These are phyloP conservation scores for Lacerta viridis DNA, from an alignment of 2,797 vertebrate species.

Conservation along the genomic window DNA sequence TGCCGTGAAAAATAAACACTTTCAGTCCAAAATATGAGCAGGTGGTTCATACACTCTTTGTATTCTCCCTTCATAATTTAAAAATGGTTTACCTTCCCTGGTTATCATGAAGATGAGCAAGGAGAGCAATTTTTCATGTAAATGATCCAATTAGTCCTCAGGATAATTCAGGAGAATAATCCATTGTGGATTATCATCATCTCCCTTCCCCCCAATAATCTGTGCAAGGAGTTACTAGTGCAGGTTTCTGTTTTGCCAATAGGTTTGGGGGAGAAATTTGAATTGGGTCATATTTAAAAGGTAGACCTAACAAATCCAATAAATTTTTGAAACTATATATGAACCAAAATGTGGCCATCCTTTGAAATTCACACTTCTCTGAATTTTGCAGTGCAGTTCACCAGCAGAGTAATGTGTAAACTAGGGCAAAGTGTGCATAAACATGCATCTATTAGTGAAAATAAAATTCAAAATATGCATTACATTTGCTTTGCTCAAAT, in stretches of 20 bases:
- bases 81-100: slow-evolving; percentile 3
- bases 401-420: no score
- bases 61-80: neutral
- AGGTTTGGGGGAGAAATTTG: no score
- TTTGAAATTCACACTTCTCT: no score
- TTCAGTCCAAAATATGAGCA: neutral
- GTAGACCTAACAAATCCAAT: no score
- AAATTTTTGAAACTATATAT: no score
- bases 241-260: neutral
- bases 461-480: no score
- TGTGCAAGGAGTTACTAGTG: neutral
- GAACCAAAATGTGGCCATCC: no score
- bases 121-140: neutral
- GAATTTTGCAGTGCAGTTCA: no score
- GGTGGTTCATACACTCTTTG: neutral
- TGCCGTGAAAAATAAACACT: neutral
- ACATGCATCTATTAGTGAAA: no score
- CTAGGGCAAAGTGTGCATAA: no score
- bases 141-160: neutral
- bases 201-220: neutral
- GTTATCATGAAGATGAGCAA: neutral
- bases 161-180: slow-evolving; percentile 4
- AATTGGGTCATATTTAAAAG: no score
- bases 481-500: no score
- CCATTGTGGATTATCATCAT: neutral